These are phyloP conservation scores for Hafferia zeledoni DNA, from an alignment of 2,797 vertebrate species.

Conservation along the genomic window DNA sequence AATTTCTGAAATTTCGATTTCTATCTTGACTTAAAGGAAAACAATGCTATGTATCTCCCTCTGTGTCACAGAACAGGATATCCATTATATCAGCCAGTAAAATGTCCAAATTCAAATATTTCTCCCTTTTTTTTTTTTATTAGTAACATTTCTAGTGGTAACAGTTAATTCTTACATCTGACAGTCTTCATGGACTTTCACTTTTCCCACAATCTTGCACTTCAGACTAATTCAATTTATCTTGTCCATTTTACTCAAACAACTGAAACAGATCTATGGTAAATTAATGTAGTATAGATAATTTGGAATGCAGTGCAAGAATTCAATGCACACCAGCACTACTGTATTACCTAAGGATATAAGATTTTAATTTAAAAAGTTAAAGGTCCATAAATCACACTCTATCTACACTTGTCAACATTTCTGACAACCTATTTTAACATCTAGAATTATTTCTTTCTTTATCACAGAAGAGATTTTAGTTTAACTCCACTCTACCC, in stretches of 20 bases:
- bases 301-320: slow-evolving; percentile 73
- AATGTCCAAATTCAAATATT: slow-evolving; percentile 30
- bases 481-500: slow-evolving; percentile 47
- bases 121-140: slow-evolving; percentile 11
- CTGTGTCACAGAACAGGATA: background rate
- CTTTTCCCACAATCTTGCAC: slow-evolving; percentile 58
- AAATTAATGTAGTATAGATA: slow-evolving; percentile 76
- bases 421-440: slow-evolving; percentile 77
- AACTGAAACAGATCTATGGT: slow-evolving; percentile 71
- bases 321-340: slow-evolving; percentile 60
- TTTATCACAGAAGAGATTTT: slow-evolving; percentile 69
- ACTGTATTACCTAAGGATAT: slow-evolving; percentile 72
- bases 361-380: slow-evolving; percentile 80
- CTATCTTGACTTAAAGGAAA: background rate
- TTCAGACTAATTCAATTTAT: slow-evolving; percentile 78
- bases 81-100: background rate
- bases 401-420: slow-evolving; percentile 77
- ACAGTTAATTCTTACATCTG: slow-evolving; percentile 64
- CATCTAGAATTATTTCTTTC: slow-evolving; percentile 75
- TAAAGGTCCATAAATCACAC: slow-evolving; percentile 77
- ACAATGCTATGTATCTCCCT: background rate
- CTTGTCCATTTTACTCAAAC: slow-evolving; percentile 73
- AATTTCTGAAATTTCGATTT: background rate
- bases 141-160: slow-evolving; percentile 12
- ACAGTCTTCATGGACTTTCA: slow-evolving; percentile 59